Base-by-base conservation (phyloP, 2,888 invertebrate genomes). In the Germaria angustata region DNA sequence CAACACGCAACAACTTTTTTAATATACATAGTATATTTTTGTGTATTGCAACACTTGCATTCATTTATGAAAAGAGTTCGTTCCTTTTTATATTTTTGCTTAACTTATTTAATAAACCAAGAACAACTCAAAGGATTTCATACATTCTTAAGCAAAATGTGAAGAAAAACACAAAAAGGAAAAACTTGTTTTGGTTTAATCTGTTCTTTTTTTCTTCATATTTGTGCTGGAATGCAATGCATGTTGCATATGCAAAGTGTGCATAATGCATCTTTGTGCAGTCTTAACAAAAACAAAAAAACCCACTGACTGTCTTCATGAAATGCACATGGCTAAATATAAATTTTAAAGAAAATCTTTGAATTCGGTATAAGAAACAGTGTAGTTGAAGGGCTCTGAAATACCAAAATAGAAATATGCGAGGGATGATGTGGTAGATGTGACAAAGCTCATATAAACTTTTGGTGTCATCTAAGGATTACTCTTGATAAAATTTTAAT, bases 21-120 rank as follows among this genome's bases (percentile, higher is more conserved):
- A 11, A 22, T 49, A 36, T 1, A 36, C 6, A 51, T 28, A 28
- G 1, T 17, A 8, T 7, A 22, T 49, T 36, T 22, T 44, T 39
- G n/a, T 44, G 44, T 53, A 41, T 51, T 57, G 71, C 71, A 78
- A 55, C 78, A 78, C 69, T 78, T 78, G 69, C 78, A 69, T 41
- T 61, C 53, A 41, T 69, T 78, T 36, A 36, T 39, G 9, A 41
- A 17, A 66, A 49, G n/a, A 15, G 17, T 59, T 2, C n/a, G 32
- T n/a, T 69, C 20, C 32, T 32, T n/a, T 9, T 11, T 51, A 11
- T 11, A 13, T 39, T 59, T 59, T 41, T 61, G 20, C 15, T 9
- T 22, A 41, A 24, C 3, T 24, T 20, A n/a, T 20, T 46, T 34
- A 22, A 3, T 49, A 1, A 22, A 51, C 8, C 13, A 5, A 72